phyloP scores from a whole-genome alignment of 2,888 invertebrate species.

The Megamerina dolium region DNA sequence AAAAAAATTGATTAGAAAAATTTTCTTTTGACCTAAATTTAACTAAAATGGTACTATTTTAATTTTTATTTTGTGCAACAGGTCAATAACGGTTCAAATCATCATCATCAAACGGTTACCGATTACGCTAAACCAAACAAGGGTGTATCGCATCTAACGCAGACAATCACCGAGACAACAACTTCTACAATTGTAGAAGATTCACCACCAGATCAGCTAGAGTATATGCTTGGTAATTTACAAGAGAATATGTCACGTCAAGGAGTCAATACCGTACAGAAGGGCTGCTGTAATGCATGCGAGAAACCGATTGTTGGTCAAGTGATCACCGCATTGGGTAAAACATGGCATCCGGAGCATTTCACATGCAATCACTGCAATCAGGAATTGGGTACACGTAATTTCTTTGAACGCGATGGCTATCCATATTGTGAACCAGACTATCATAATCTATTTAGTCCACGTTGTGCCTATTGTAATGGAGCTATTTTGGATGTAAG shows the following conservation, averaged over 20 bases:
- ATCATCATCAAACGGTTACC: constrained; percentile 61
- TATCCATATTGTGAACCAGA: constrained; percentile 97
- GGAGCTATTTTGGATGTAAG: constrained; percentile 95
- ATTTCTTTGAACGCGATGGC: constrained; percentile 97
- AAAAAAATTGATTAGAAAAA: too few species aligned
- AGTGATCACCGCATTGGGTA: constrained; percentile 86
- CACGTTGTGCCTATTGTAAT: constrained; percentile 97
- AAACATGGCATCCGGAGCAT: constrained; percentile 99
- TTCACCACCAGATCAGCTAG: constrained; percentile 50
- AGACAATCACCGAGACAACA: constrained; percentile 44
- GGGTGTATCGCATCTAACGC: constrained; percentile 51
- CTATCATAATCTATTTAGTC: constrained; percentile 97
- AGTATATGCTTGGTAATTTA: constrained; percentile 56
- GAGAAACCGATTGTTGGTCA: constrained; percentile 99
- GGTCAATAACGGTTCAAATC: constrained; percentile 57
- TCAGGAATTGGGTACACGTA: constrained; percentile 92
- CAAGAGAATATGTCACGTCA: constrained; percentile 98
- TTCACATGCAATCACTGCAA: constrained; percentile 97
- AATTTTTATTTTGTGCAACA: constrained; percentile 31
- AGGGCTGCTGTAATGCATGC: constrained; percentile 98
- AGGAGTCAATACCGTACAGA: constrained; percentile 97
- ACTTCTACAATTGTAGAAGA: constrained; percentile 44
- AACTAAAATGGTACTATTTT: too few species aligned
- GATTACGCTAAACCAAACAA: constrained; percentile 67
- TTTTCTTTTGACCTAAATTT: too few species aligned